Evolutionary conservation across 2,797 vertebrate species (phyloP).

Genomic region (Leontocebus nigricollis): DNA sequence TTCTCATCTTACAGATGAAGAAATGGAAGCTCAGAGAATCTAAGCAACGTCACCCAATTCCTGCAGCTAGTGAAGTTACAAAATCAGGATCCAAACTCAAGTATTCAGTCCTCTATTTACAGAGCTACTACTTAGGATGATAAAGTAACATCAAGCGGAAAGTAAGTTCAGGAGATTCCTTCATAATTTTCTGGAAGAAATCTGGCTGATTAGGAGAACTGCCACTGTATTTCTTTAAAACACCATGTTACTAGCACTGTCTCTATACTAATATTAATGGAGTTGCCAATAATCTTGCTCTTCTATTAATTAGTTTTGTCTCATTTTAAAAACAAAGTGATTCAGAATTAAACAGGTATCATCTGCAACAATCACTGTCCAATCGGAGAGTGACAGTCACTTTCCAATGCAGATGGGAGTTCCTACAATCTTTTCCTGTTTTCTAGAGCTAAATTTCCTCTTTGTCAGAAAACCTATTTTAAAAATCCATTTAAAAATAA

Average conservation of each 20-base stretch:
- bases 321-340: constrained; percentile 11
- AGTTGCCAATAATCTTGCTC: not conserved
- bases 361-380: not conserved
- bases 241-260: not conserved
- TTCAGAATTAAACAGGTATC: not conserved
- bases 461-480: constrained; percentile 32
- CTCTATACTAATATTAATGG: not conserved
- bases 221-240: not conserved
- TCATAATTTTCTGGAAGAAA: not conserved
- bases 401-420: constrained; percentile 50
- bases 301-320: not conserved
- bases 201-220: not conserved
- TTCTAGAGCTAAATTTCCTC: constrained; percentile 27
- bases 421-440: constrained; percentile 52
- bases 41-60: not conserved
- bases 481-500: constrained; percentile 58
- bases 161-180: not conserved
- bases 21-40: not conserved
- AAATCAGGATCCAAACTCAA: not conserved
- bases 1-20: not conserved
- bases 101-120: not conserved
- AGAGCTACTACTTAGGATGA: not conserved
- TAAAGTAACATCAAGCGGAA: not conserved
- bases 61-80: not conserved
- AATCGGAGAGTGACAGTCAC: not conserved